A percentile compares a stretch with the other conserved stretches of the same genome.
Conservation (phyloP, 2,888 invertebrate genomes). For the Sesia bembeciformis region DNA sequence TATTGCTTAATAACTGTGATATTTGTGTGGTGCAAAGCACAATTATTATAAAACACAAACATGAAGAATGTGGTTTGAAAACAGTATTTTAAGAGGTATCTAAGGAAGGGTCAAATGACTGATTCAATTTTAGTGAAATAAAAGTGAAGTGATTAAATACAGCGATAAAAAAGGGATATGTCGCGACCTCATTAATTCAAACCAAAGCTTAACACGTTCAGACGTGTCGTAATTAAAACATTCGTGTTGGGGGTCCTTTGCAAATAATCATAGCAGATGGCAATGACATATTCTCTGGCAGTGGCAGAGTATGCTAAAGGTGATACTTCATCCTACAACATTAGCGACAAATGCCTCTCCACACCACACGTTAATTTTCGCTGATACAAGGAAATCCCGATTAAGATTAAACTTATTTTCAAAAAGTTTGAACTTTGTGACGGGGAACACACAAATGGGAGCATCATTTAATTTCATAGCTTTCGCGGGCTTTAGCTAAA, state of each 20-base stretch:
- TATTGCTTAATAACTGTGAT: too few species aligned
- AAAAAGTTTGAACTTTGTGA: slow-evolving; percentile 28
- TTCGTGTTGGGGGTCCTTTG: slow-evolving; percentile 18
- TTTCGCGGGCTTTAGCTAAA: too few species aligned
- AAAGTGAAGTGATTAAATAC: not conserved
- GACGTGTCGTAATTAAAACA: slow-evolving; percentile 34
- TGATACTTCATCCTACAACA: slow-evolving; percentile 56
- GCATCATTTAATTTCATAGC: slow-evolving; percentile 39
- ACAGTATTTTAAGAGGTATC: too few species aligned
- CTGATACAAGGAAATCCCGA: slow-evolving; percentile 43
- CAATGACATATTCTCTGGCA: slow-evolving; percentile 20
- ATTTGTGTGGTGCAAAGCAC: too few species aligned
- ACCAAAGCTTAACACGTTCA: slow-evolving; percentile 30
- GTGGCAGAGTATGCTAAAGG: not conserved
- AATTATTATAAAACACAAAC: too few species aligned
- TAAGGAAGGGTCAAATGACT: too few species aligned
- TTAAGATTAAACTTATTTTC: slow-evolving; percentile 53
- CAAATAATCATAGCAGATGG: slow-evolving; percentile 24
- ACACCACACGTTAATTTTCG: slow-evolving; percentile 45
- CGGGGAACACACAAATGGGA: slow-evolving; percentile 14
- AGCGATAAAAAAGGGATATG: slow-evolving; percentile 29
- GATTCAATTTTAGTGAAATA: too few species aligned
- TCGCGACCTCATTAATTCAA: slow-evolving; percentile 29
- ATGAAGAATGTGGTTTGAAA: too few species aligned
- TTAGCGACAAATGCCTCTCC: slow-evolving; percentile 47